Base-by-base conservation (phyloP, 2,113 vertebrate species). In the Hippoglossus stenolepis region DNA sequence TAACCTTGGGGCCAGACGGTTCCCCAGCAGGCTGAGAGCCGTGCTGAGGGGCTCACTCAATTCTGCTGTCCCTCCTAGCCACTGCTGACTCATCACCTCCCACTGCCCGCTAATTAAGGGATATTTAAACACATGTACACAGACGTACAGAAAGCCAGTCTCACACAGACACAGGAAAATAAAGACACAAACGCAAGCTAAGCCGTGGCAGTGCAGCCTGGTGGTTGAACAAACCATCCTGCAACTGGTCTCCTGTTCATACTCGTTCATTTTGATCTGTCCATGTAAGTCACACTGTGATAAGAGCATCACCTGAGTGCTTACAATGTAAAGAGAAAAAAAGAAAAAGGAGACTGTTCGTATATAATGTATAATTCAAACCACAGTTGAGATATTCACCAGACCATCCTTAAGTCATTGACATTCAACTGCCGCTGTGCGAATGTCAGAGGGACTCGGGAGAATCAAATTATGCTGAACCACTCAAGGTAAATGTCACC, bases 1-100 rank as follows among this genome's bases (percentile, higher is more conserved):
- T 90, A 85, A 92, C 90, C 83, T 91, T 90, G 84, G 66, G 86
- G 80, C 88, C 91, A 92, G 87, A 91, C 84, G 87, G 77, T 66
- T 67, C 70, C 79, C 61, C 90, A 92, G 90, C 89, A 90, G 78
- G 90, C 73, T 53, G 57, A 80, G 45, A 78, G 65, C 58, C 85
- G 85, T 70, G 88, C 89, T 80, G 88, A 61, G 84, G 80, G 72
- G 83, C 63, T 79, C 76, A 64, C 75, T 86, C 74, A 70, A 58
- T 81, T 86, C 80, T 82, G 31, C 83, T 74, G 40, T 54, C 65
- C 43, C 66, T 73, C 65, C 24, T 75, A 77, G 79, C 79, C 73
- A 69, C 58, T 82, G 81, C 79, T 91, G 87, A 92, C 67, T 59
- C 77, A 85, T 23, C 35, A 70, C 63, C 70, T 67, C 78, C 80